phyloP scores from a whole-genome alignment of 2,888 invertebrate species.

The Lumbricus terrestris region DNA sequence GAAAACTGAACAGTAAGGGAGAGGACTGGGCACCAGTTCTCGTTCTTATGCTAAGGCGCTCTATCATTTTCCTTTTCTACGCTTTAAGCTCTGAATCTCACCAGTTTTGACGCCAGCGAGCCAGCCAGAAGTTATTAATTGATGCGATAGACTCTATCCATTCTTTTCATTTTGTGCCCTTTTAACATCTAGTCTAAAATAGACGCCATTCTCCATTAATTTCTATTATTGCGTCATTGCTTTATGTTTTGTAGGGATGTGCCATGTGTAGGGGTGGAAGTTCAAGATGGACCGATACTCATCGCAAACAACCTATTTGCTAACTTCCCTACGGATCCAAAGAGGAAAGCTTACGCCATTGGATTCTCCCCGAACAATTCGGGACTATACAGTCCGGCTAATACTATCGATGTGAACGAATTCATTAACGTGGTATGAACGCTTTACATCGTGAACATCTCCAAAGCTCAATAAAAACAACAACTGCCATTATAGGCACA shows the following conservation, averaged over 20 bases:
- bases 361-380: constrained; percentile 24
- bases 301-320: background rate
- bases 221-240: too few species aligned
- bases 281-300: constrained; percentile 22
- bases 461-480: background rate
- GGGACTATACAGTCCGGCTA: constrained; percentile 25
- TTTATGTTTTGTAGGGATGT: constrained; percentile 6
- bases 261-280: constrained; percentile 21
- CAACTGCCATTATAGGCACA: background rate
- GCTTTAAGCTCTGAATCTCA: too few species aligned
- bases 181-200: too few species aligned
- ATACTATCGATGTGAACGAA: background rate
- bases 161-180: too few species aligned
- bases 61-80: too few species aligned
- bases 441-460: background rate
- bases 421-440: constrained; percentile 18
- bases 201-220: too few species aligned
- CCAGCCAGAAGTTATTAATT: too few species aligned
- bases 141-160: too few species aligned
- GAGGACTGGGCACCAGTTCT: too few species aligned
- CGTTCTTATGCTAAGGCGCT: too few species aligned
- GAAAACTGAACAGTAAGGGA: too few species aligned
- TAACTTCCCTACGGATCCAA: background rate
- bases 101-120: too few species aligned
- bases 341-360: constrained; percentile 13